phyloP scores from a whole-genome alignment of 2,113 vertebrate species.

The Datnioides undecimradiatus region DNA sequence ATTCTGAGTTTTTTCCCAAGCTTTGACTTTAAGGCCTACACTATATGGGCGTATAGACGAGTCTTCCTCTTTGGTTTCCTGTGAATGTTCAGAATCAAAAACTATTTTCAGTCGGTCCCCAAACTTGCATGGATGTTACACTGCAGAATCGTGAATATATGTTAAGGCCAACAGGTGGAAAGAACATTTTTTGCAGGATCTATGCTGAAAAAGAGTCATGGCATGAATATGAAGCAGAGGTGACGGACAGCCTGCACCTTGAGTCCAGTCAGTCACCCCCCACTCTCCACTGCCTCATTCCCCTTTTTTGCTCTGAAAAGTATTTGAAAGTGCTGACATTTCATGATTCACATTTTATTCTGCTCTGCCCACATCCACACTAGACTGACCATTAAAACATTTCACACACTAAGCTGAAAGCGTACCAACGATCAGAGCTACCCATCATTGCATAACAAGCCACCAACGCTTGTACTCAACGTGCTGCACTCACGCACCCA shows the following conservation, averaged over 20 bases:
- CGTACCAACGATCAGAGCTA: constrained; percentile 34
- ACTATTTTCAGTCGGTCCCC: no score
- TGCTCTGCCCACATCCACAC: constrained; percentile 22
- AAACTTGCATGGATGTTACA: not conserved
- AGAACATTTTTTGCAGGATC: not conserved
- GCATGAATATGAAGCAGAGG: not conserved
- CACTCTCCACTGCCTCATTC: no score
- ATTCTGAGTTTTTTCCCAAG: not conserved
- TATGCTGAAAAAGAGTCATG: no score
- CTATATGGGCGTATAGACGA: not conserved
- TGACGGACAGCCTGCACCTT: not conserved
- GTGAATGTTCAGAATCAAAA: not conserved
- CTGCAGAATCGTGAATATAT: not conserved
- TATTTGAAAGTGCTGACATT: constrained; percentile 23
- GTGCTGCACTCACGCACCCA: constrained; percentile 8
- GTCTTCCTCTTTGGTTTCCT: not conserved
- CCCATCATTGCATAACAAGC: constrained; percentile 24
- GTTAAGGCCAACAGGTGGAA: not conserved
- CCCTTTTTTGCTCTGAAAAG: constrained; percentile 21
- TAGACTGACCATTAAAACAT: constrained; percentile 8
- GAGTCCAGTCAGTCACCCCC: constrained; percentile 3
- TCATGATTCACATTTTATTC: constrained; percentile 31
- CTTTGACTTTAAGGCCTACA: not conserved
- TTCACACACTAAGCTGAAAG: constrained; percentile 15
- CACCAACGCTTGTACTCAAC: constrained; percentile 20